Evolutionary conservation across 2,797 vertebrate genomes (phyloP).

Genomic region (Gallinago nigripennis): DNA sequence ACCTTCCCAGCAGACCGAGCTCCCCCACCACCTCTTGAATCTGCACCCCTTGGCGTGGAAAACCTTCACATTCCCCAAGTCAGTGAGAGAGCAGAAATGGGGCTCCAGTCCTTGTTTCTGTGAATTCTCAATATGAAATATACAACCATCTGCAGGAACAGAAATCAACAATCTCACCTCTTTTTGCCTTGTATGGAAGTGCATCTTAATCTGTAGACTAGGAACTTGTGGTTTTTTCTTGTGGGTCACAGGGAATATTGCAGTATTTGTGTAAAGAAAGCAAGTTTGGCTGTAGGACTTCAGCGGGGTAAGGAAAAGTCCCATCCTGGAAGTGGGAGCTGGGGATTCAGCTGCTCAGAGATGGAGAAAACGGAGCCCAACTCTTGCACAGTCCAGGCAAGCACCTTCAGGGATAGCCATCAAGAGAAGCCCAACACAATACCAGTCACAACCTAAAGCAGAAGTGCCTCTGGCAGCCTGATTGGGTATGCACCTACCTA

Average conservation of each 20-base stretch:
- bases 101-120: not conserved
- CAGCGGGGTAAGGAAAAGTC: not conserved
- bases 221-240: not conserved
- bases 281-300: not conserved
- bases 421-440: not conserved
- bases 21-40: not conserved
- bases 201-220: not conserved
- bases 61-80: not conserved
- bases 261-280: not conserved
- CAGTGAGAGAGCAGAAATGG: not conserved
- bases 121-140: not conserved
- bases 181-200: not conserved
- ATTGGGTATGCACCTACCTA: not conserved
- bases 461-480: not conserved
- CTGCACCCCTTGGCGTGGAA: not conserved
- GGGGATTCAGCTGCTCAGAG: not conserved
- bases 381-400: not conserved
- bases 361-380: not conserved
- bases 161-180: not conserved
- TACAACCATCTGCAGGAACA: not conserved
- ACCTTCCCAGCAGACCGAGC: not conserved
- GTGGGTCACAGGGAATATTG: not conserved
- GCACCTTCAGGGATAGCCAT: not conserved
- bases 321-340: not conserved
- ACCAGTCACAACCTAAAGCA: not conserved